Evolutionary conservation across 2,888 invertebrate species (phyloP).

Genomic region (Suillia variegata): DNA sequence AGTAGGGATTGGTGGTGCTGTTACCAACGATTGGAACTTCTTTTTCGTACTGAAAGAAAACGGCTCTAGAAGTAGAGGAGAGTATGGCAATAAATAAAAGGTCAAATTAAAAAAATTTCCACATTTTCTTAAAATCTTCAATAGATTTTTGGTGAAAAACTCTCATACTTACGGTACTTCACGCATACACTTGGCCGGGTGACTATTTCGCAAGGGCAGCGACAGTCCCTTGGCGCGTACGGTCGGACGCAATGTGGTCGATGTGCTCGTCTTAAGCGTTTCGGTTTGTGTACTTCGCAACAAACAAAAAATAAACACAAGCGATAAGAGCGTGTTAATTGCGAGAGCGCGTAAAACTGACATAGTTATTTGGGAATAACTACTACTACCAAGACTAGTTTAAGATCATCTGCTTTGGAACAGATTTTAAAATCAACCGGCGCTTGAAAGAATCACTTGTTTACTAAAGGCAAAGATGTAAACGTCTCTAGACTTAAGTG

Average conservation of each 20-base stretch:
- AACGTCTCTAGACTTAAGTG: too few relatives aligned
- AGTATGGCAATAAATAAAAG: not conserved
- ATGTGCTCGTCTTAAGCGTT: slow-evolving; percentile 45
- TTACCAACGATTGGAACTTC: slow-evolving; percentile 61
- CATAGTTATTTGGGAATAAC: slow-evolving; percentile 29
- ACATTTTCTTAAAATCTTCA: too few relatives aligned
- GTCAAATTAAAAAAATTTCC: too few relatives aligned
- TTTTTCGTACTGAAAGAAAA: slow-evolving; percentile 56
- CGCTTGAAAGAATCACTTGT: too few relatives aligned
- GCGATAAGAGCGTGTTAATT: slow-evolving; percentile 39
- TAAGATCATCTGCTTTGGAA: too few relatives aligned
- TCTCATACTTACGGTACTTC: slow-evolving; percentile 53
- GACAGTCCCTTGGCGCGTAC: slow-evolving; percentile 46
- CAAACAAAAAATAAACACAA: slow-evolving; percentile 38
- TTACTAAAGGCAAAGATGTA: too few relatives aligned
- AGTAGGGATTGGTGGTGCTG: slow-evolving; percentile 43
- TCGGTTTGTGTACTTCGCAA: slow-evolving; percentile 25
- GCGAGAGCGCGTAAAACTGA: slow-evolving; percentile 37
- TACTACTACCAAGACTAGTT: too few relatives aligned
- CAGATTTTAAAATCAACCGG: too few relatives aligned
- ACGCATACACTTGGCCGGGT: slow-evolving; percentile 48
- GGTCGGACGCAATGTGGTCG: slow-evolving; percentile 47
- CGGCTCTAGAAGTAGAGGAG: slow-evolving; percentile 38
- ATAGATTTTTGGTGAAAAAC: too few relatives aligned
- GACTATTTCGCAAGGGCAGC: slow-evolving; percentile 42